Evolutionary conservation across 2,113 vertebrate species (phyloP), one percentile per base, ranked within the genome.

Genomic region (Sebastes fasciatus): DNA sequence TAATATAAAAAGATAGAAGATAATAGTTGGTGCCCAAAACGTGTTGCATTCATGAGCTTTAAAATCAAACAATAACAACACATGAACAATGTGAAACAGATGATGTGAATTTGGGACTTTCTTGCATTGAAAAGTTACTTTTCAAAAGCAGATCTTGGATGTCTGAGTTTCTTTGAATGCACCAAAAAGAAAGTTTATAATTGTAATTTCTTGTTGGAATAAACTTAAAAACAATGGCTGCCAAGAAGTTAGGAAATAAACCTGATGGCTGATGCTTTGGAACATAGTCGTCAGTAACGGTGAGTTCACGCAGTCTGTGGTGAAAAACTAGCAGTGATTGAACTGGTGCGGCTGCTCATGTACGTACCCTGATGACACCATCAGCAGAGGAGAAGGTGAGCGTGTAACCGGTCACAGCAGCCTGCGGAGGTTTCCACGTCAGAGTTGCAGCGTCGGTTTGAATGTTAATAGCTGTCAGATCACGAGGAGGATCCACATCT

Each of bases 401-500:
- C 1, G 95, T 95, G 91, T 99, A 99, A 1, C 93, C 96, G 0
- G 96, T 97, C 91, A 99, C 91, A 0, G 94, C 86, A 0, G 96
- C 96, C 10, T 91, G 94, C 0, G 98, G 98, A 4, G 97, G 94
- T 55, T 79, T 95, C 98, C 98, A 99, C 0, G 91, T 96, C 19
- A 99, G 93, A 43, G 95, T 87, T 3, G 97, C 97, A 8, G 95
- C 93, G 82, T 99, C 98, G 0, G 95, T 96, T 84, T 97, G 96
- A 75, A 99, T 81, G 40, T 98, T 96, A 0, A 86, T 72, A 52
- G 95, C 96, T 7, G 78, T 91, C 80, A 99, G 85, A 73, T 98
- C 97, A 62, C 94, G 95, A 4, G 98, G 98, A 84, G 96, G 92
- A 86, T 99, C 98, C n/a, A 98, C 89, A 23, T 93, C 98, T 99